A percentile compares a stretch with the other conserved stretches of the same genome.
phyloP scores from a whole-genome alignment of 1,140 invertebrate species.

The Proales similis region DNA sequence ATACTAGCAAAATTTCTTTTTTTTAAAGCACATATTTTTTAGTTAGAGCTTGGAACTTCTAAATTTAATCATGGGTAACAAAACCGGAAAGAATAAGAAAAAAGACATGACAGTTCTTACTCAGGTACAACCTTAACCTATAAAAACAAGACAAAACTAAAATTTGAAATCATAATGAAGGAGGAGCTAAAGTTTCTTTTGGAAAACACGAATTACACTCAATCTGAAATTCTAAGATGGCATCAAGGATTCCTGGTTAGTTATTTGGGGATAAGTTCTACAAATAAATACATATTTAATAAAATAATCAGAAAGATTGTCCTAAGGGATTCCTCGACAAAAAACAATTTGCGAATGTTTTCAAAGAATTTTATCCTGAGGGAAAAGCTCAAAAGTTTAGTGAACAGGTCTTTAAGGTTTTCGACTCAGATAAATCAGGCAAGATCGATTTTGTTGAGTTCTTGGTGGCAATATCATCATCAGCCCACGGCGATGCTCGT shows the following conservation, averaged over 20 bases:
- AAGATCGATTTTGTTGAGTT: conserved; percentile 38
- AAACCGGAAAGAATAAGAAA: conserved; percentile 21
- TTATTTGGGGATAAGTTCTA: neutral
- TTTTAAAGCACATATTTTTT: neutral
- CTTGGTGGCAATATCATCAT: conserved; percentile 29
- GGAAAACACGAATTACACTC: conserved; percentile 29
- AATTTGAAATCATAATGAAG: too few species aligned
- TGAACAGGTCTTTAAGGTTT: conserved; percentile 15
- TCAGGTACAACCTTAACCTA: neutral
- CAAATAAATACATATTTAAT: neutral
- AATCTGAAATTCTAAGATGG: conserved; percentile 34
- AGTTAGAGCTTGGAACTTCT: neutral
- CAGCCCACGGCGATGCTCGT: conserved; percentile 31
- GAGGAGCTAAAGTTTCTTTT: conserved; percentile 29
- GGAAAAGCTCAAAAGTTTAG: conserved; percentile 8
- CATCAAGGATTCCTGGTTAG: conserved; percentile 27
- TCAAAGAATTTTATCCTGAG: conserved; percentile 34
- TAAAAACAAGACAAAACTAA: too few species aligned
- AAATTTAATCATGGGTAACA: conserved; percentile 25
- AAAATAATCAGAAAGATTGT: conserved; percentile 30
- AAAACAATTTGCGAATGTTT: conserved; percentile 37
- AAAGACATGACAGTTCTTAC: conserved; percentile 24
- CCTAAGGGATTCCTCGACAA: conserved; percentile 32
- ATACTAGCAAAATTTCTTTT: neutral
- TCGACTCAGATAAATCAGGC: conserved; percentile 25